These are phyloP conservation scores for Lucilia sericata DNA, from an alignment of 1,140 invertebrate genomes.

Conservation along the genomic window DNA sequence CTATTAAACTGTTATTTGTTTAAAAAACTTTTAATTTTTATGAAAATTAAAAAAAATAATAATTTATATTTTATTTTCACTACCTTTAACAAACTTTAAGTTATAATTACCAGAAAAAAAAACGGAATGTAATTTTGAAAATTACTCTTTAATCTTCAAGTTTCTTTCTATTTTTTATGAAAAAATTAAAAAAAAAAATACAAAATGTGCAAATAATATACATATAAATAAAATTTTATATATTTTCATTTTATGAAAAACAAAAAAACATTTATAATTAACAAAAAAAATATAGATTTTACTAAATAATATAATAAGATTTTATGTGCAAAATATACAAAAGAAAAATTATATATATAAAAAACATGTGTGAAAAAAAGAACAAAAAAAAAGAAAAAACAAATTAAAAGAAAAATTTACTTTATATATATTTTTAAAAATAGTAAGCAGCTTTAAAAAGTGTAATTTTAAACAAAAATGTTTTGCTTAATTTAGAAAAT, in stretches of 20 bases:
- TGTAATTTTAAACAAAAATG: no score
- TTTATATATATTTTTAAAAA: no score
- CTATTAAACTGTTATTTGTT: not conserved
- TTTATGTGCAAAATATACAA: not conserved
- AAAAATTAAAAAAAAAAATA: not conserved
- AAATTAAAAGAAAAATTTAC: not conserved
- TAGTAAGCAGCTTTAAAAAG: no score
- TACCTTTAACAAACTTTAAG: not conserved
- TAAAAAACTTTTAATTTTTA: not conserved
- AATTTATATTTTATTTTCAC: not conserved
- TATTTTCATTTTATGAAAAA: constrained; percentile 5
- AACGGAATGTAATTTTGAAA: not conserved
- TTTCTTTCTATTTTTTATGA: not conserved
- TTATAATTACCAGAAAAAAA: not conserved
- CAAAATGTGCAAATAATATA: constrained; percentile 10
- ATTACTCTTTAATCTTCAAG: not conserved
- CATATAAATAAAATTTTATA: not conserved
- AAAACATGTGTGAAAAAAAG: not conserved
- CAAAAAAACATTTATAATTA: no score
- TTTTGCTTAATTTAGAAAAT: no score
- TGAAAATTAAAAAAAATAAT: not conserved
- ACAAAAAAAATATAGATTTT: no score
- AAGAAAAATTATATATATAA: not conserved
- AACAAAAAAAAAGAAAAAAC: not conserved
- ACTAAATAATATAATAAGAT: not conserved